Evolutionary conservation across 1,140 invertebrate species (phyloP), one percentile per base, ranked within the genome.

Genomic region (Drosophila ironensis): DNA sequence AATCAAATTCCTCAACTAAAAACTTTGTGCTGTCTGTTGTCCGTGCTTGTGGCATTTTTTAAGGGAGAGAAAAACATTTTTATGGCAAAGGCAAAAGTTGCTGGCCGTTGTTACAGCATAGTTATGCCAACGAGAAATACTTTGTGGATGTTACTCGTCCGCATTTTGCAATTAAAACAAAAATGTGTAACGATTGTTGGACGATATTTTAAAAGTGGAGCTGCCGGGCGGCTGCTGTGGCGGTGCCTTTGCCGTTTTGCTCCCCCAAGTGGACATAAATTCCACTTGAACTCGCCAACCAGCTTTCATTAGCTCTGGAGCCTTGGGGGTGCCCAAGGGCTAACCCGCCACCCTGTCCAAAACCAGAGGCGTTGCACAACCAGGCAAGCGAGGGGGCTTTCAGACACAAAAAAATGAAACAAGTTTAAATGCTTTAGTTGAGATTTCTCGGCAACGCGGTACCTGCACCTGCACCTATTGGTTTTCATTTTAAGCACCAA

Each of bases 281-380:
- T 66, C 57, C 38, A 64, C 44, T 63, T 63, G 54, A 63, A 63
- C 56, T 47, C 56, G 35, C 35, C 57, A 56, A 16, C 41, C 63
- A 20, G 56, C 24, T 63, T 63, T 67, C 46, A 66, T 52, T 67
- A 51, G 63, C 46, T 44, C 33, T 19, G 35, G 22, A 24, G 51
- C 41, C 27, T 46, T 33, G 25, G 40, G 7, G 9, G 19, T 12
- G 20, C 28, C 28, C 20, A 17, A 19, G 20, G 48, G 37, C 37
- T 19, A 22, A 37, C 11, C 38, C 19, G 25, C 20, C 27, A 37
- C 17, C 33, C 35, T 24, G 56, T 20, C 40, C 25, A 14, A 17
- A n/a, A n/a, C 11, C 38, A 37, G 14, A 7, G 33, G 33, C 12
- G 14, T 16, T 3, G 11, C 27, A 27, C 3, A 30, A n/a, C n/a